Evolutionary conservation across 2,113 vertebrate genomes (phyloP).

Genomic region (human (Homo sapiens)): GRCh38 chr1:68116501-68117000

Average conservation of each 20-base stretch:
- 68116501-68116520: not conserved
- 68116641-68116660: not conserved
- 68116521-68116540: not conserved
- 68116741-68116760: not conserved
- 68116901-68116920: not conserved
- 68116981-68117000: not conserved
- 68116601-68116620: not conserved
- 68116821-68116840: constrained; percentile 37
- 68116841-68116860: constrained; percentile 50
- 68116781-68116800: not conserved
- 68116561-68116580: not conserved
- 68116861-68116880: not conserved
- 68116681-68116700: not conserved
- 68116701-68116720: not conserved
- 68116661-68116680: not conserved
- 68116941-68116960: not conserved
- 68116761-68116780: not conserved
- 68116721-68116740: not conserved
- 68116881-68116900: not conserved
- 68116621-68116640: not conserved
- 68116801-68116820: not conserved
- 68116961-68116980: not conserved
- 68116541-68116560: not conserved
- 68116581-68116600: not conserved
- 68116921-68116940: not conserved